Conservation (phyloP, 2,797 vertebrate genomes). For the Crax fasciolata region DNA sequence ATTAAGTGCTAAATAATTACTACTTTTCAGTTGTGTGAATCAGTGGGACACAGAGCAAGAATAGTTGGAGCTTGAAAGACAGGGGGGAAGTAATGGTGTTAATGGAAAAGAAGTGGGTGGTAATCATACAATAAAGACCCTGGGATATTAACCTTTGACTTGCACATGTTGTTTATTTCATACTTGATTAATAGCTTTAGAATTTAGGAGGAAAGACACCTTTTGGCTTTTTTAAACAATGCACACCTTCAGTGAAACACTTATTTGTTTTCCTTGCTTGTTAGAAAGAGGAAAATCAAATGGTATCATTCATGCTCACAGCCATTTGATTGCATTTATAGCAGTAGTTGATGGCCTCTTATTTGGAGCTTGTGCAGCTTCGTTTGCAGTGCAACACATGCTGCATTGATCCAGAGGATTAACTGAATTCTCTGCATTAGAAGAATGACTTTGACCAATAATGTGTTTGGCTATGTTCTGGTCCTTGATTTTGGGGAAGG, state of each 20-base stretch:
- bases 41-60: slow-evolving; percentile 31
- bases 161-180: slow-evolving; percentile 65
- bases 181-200: slow-evolving; percentile 69
- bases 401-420: slow-evolving; percentile 71
- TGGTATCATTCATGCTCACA: neutral
- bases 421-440: slow-evolving; percentile 70
- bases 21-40: slow-evolving; percentile 59
- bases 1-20: slow-evolving; percentile 65
- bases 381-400: slow-evolving; percentile 38
- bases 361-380: slow-evolving; percentile 47
- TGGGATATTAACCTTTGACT: slow-evolving; percentile 73
- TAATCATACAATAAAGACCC: slow-evolving; percentile 62
- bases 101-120: slow-evolving; percentile 77
- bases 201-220: slow-evolving; percentile 63
- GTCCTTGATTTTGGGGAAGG: neutral
- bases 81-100: slow-evolving; percentile 46
- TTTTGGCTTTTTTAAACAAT: slow-evolving; percentile 66
- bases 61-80: slow-evolving; percentile 46
- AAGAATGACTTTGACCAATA: slow-evolving; percentile 70
- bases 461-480: neutral
- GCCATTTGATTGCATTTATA: slow-evolving; percentile 56
- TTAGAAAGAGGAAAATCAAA: slow-evolving; percentile 46
- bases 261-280: slow-evolving; percentile 54
- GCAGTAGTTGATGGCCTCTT: slow-evolving; percentile 37
- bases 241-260: slow-evolving; percentile 56